Evolutionary conservation across 2,113 vertebrate species (phyloP), one percentile per base, ranked within the genome.

Genomic region (Chloebia gouldiae): DNA sequence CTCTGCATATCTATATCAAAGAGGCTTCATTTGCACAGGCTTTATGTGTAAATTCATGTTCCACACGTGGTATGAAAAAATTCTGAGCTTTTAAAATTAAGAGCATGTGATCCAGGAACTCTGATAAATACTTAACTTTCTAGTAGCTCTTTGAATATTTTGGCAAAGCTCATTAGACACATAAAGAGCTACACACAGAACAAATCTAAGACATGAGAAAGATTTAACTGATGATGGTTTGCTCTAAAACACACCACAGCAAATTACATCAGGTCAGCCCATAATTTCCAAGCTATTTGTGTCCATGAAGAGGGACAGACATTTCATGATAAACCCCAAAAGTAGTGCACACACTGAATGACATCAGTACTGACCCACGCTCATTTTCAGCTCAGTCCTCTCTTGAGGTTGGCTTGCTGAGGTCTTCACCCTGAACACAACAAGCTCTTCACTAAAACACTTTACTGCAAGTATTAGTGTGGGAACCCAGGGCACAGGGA

Each of bases 161-260:
- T 87, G 39, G 56, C 25, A 30, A 47, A 66, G 17, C 28, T 33
- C 39, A 50, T 39, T 19, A 91, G 39, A 63, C 10, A 70, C 7
- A 66, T 25, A 47, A 54, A 87, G 9, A 49, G 59, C 4, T 35
- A 69, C 6, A 12, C 65, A 66, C n/a, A 88, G 8, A 68, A 24
- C 15, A 75, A 37, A 70, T 7, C 20, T 59, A 88, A 78, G 56
- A 57, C 14, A 63, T 7, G 1, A 45, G 47, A 45, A 77, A 81
- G 40, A 72, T 59, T 51, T 68, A 42, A 39, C 7, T 56, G 25
- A 20, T 66, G 8, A 73, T 8, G 11, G 8, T 54, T 78, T 81
- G 37, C 54, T 81, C 21, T 51, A 73, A 50, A 81, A 64, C 10
- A 37, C 0, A 0, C 8, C 0, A 2, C 20, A 80, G 53, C n/a